Evolutionary conservation across 2,797 vertebrate species (phyloP), one percentile per base, ranked within the genome.

Genomic region (Cygnus olor): DNA sequence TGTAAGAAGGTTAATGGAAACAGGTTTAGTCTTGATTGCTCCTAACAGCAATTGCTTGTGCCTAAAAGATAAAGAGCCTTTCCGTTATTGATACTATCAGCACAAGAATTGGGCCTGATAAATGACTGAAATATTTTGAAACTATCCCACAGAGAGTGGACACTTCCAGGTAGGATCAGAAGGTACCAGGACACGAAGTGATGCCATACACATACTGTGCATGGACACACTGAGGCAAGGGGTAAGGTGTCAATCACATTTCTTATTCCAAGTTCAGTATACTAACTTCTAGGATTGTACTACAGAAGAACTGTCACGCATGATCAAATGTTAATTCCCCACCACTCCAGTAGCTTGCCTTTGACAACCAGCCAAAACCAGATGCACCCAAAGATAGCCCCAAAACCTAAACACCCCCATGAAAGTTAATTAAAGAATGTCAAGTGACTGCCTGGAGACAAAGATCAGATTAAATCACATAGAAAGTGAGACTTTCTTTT

Each of bases 81-180:
- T 58, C 13, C 36, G 18, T 25, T 28, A 7, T 27, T 47, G 25
- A 18, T 72, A 42, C 25, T 56, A 82, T 34, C 51, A 87, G 57
- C 32, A 49, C 13, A 56, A 28, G n/a, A 70, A 38, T 71, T 11
- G 14, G 44, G 22, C 38, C 72, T 7, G 15, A 53, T 30, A 36
- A 40, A 4, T 14, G 36, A 51, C 47, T 69, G 13, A 72, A 66
- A 38, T 6, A 69, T 15, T 61, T 38, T 63, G 34, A 53, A 63
- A 54, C 12, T 3, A 42, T 6, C 14, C 16, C 9, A 27, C 8
- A 58, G 14, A 66, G 11, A 22, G 0, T 1, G 4, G 28, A 34
- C n/a, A 93, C 68, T 68, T 87, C 78, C 71, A 81, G 22, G 36
- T 1, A 42, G 8, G 56, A 66, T 30, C 15, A 69, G 81, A 80